Conservation (phyloP, 2,797 vertebrate genomes). For the Artibeus lituratus region DNA sequence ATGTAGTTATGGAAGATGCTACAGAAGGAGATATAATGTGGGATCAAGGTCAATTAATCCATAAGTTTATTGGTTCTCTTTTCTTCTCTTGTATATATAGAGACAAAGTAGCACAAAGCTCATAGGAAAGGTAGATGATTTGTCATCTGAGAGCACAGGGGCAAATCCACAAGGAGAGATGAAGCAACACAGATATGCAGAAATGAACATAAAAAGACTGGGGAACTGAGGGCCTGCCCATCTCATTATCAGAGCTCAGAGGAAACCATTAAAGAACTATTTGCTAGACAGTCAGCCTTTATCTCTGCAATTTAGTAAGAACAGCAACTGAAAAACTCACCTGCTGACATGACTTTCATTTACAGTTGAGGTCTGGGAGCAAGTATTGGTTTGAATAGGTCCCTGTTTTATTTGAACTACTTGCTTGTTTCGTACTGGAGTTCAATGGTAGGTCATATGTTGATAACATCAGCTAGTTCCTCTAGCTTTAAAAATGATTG, state of each 20-base stretch:
- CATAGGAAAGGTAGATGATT: background rate
- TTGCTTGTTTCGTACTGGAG: background rate
- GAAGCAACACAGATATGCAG: background rate
- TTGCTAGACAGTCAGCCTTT: background rate
- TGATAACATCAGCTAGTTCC: constrained; percentile 27
- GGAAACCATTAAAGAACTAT: background rate
- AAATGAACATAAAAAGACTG: background rate
- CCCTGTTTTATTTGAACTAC: constrained; percentile 3
- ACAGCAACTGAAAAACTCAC: background rate
- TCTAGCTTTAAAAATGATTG: constrained; percentile 37
- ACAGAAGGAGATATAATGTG: background rate
- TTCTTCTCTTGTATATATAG: background rate
- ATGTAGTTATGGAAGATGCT: background rate
- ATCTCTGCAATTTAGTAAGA: constrained; percentile 20
- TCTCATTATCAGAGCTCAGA: background rate
- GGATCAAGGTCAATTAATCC: background rate
- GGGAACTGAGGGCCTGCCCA: background rate
- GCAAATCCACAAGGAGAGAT: background rate
- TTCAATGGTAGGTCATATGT: constrained; percentile 21
- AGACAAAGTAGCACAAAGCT: background rate
- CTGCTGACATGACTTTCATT: background rate
- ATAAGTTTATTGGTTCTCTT: background rate
- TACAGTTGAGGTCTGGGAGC: background rate
- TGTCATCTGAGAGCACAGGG: background rate
- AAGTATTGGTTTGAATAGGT: background rate